A percentile compares a stretch with the other conserved stretches of the same genome.
These are phyloP conservation scores for Mormyrops boulengeri DNA, from an alignment of 2,797 vertebrate species.

Conservation along the genomic window DNA sequence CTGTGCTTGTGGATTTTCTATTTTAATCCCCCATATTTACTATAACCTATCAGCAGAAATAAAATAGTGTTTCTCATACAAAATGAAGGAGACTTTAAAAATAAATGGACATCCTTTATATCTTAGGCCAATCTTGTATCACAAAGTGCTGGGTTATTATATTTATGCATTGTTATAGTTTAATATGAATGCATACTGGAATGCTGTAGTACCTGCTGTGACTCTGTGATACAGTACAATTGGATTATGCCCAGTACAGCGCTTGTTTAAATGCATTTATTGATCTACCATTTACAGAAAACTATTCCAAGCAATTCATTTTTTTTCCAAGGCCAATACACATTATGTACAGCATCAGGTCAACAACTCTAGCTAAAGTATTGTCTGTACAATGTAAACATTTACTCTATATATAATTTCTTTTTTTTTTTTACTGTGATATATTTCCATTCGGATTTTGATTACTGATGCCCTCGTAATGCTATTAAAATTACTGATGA, in stretches of 20 bases:
- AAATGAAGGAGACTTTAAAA: constrained; percentile 66
- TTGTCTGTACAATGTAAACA: constrained; percentile 84
- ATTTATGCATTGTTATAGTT: constrained; percentile 48
- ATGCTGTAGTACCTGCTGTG: constrained; percentile 35
- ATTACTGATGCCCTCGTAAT: constrained; percentile 67
- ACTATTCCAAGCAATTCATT: constrained; percentile 57
- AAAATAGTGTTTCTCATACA: constrained; percentile 49
- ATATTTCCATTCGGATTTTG: constrained; percentile 67
- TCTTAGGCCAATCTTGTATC: constrained; percentile 51
- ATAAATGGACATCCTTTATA: constrained; percentile 62
- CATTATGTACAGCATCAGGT: constrained; percentile 59
- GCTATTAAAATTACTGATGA: constrained; percentile 66
- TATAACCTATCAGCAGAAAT: constrained; percentile 23
- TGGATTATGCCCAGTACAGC: constrained; percentile 38
- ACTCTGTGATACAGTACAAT: constrained; percentile 27
- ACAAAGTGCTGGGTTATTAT: constrained; percentile 35
- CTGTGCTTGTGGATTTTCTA: constrained; percentile 17
- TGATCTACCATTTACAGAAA: constrained; percentile 67
- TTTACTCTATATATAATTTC: constrained; percentile 67
- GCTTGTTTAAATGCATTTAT: constrained; percentile 67
- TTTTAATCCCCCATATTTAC: constrained; percentile 15
- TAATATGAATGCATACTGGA: constrained; percentile 49
- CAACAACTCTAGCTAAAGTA: constrained; percentile 58
- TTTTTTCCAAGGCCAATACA: constrained; percentile 49
- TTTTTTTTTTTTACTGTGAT: constrained; percentile 65